A percentile compares a stretch with the other conserved stretches of the same genome.
Conservation (phyloP, 1,140 invertebrate genomes). For the Drosophila micromelanica region DNA sequence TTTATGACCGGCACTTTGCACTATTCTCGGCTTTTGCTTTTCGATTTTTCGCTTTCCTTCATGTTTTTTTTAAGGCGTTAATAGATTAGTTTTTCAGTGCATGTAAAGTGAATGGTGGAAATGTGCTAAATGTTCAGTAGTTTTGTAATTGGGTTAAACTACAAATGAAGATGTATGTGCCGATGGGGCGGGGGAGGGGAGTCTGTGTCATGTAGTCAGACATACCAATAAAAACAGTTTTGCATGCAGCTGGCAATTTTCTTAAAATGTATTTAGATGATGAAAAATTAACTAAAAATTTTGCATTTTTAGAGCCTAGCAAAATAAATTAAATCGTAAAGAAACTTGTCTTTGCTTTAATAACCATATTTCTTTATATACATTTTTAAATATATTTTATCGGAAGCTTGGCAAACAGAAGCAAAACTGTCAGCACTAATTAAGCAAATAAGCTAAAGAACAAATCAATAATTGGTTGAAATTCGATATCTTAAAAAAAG, state of each 20-base stretch:
- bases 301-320: too few species aligned
- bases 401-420: slow-evolving; percentile 45
- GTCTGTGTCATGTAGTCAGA: too few species aligned
- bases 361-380: too few species aligned
- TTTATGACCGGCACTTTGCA: slow-evolving; percentile 47
- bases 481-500: slow-evolving; percentile 54
- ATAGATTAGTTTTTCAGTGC: slow-evolving; percentile 31
- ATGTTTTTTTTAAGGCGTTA: slow-evolving; percentile 34
- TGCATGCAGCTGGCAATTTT: slow-evolving; percentile 2
- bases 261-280: too few species aligned
- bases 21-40: slow-evolving; percentile 11
- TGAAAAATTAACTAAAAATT: too few species aligned
- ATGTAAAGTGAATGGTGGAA: slow-evolving; percentile 29
- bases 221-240: slow-evolving; percentile 2
- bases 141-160: slow-evolving; percentile 40
- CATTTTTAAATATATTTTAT: not conserved
- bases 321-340: too few species aligned
- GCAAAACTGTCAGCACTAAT: slow-evolving; percentile 60
- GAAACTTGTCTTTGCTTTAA: too few species aligned
- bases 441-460: slow-evolving; percentile 39
- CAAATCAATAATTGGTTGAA: slow-evolving; percentile 62
- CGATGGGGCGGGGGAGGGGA: not conserved
- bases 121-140: slow-evolving; percentile 47
- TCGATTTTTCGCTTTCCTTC: not conserved
- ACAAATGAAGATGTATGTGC: slow-evolving; percentile 23